Evolutionary conservation across 2,113 vertebrate species (phyloP).

Genomic region (Colaptes auratus): DNA sequence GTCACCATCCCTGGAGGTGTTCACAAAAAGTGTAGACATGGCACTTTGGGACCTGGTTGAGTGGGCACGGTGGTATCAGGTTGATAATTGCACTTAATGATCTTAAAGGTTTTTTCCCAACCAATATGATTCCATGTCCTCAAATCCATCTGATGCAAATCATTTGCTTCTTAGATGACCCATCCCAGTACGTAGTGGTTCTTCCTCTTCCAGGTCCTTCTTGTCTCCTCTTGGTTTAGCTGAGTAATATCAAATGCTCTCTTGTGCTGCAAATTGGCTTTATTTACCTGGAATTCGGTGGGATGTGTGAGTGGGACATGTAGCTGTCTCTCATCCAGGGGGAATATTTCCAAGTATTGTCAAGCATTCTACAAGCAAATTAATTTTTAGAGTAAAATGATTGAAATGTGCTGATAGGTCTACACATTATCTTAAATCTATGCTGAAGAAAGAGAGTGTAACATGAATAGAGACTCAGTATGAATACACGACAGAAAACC

Average conservation of each 20-base stretch:
- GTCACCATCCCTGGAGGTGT: no score
- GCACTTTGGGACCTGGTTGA: no score
- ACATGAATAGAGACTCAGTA: neutral
- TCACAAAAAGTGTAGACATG: no score
- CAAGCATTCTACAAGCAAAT: neutral
- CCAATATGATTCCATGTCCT: neutral
- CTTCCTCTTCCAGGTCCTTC: neutral
- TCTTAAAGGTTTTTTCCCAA: no score
- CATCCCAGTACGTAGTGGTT: neutral
- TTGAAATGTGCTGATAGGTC: neutral
- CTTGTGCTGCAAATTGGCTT: neutral
- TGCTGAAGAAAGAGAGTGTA: neutral
- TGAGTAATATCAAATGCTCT: neutral
- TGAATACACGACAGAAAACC: neutral
- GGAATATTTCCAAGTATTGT: neutral
- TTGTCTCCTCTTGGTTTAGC: neutral
- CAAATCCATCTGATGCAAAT: neutral
- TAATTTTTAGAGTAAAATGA: neutral
- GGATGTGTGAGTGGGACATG: neutral
- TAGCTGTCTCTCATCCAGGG: neutral
- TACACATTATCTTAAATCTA: neutral
- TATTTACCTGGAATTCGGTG: neutral
- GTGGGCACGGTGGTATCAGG: no score
- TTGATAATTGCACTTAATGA: no score
- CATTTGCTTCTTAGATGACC: neutral